Evolutionary conservation across 2,888 invertebrate genomes (phyloP), one percentile per base, ranked within the genome.

Genomic region (Hirtodrosophila alboralis): DNA sequence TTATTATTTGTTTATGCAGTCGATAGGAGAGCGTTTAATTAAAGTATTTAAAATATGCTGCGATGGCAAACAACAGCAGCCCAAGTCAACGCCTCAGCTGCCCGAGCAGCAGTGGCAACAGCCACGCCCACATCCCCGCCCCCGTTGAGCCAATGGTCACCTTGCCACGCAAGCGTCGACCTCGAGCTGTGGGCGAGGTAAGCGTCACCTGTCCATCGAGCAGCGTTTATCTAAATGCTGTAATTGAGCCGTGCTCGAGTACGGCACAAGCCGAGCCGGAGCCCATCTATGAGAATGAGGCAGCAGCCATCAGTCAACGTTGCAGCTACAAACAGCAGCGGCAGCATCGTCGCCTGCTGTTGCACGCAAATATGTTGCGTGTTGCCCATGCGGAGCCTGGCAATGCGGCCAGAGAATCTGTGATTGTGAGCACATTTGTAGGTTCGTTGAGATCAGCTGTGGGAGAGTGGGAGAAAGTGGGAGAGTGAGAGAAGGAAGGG

Each of bases 181-280:
- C 90, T n/a, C 89, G 90, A 21, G 90, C 90, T 16, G 89, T 75
- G 26, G 90, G 90, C 61, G 90, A 90, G 78, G 90, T 90, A 23
- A 86, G 79, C 52, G 87, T 90, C 75, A 88, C 90, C 31, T 88
- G 89, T 36, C 78, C 86, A 45, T 58, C 89, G 44, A 88, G 89
- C 75, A 81, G 75, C 44, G 81, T 90, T 26, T 90, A 90, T 71
- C 70, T 90, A 33, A 89, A 89, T 62, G 87, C 69, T 3, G 40
- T 38, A 2, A 31, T 14, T 34, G 36, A 43, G 4, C 23, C 14
- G n/a, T n/a, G n/a, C n/a, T n/a, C n/a, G 30, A 36, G 9, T 12
- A 28, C 66, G 34, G 63, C 48, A 41, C 74, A 67, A 30, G 48
- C 63, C 14, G 78, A 76, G 45, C 54, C 62, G 59, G 89, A 90